Evolutionary conservation across 1,140 invertebrate species (phyloP).

Genomic region (Halesus radiatus): DNA sequence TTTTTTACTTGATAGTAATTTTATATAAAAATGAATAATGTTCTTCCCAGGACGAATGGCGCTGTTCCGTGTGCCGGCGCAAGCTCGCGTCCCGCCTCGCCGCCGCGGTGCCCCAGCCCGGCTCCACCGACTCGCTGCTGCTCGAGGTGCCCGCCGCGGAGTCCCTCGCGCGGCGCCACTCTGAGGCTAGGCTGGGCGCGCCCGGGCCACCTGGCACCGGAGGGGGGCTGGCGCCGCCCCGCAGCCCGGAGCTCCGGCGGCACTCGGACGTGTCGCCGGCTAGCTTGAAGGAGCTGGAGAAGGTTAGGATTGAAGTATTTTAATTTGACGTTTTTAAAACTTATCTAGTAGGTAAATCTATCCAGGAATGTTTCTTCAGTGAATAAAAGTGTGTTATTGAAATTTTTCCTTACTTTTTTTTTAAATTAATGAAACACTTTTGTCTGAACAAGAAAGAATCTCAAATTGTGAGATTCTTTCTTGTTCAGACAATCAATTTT

Average conservation of each 20-base stretch:
- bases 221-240: conserved; percentile 77
- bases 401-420: no score
- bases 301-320: conserved; percentile 71
- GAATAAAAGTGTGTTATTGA: no score
- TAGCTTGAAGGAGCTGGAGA: conserved; percentile 86
- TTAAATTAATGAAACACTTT: no score
- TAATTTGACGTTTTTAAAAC: neutral
- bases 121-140: conserved; percentile 82
- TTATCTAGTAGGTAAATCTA: no score
- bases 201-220: conserved; percentile 64
- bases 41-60: conserved; percentile 77
- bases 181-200: conserved; percentile 80
- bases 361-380: no score
- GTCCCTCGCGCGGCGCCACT: conserved; percentile 81
- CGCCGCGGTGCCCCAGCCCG: conserved; percentile 79
- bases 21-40: neutral
- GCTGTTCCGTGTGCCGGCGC: conserved; percentile 84
- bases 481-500: no score
- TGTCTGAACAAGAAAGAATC: no score
- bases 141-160: conserved; percentile 84
- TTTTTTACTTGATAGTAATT: no score
- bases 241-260: conserved; percentile 82
- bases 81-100: conserved; percentile 82
- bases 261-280: conserved; percentile 89
- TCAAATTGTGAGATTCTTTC: no score